Evolutionary conservation across 30 jellyfish, hydroid and myxozoan species (phyloP), one percentile per base, ranked within the genome.

Genomic region (Hydractinia symbiolongicarpus): DNA sequence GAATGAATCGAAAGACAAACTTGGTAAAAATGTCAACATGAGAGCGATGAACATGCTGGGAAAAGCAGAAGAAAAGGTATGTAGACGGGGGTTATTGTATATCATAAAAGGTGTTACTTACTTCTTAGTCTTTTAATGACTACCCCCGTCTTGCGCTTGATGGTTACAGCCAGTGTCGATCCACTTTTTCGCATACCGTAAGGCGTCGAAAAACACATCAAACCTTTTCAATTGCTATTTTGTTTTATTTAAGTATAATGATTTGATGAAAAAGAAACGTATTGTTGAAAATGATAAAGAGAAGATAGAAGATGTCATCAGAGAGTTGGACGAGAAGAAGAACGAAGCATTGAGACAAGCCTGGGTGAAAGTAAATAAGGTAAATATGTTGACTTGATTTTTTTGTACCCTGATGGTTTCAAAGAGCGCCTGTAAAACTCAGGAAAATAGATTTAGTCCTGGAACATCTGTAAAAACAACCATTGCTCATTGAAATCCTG

Each of bases 1-100:
- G 69, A 87, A 94, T 64, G 97, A 88, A 10, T 67, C 96, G 20
- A 82, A 82, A 53, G 96, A 94, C 55, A 94, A 88, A 54, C 88
- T 94, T 81, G 86, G 96, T 66, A 88, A 89, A 54, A 89, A 83
- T 57, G 96, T 94, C 79, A 94, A 94, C 89, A 88, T 86, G 95
- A 70, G 99, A 76, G 99, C 99, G 1, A 94, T 94, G 99, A 85
- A 84, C 56, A 88, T 88, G 97, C 88, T 94, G 51, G 97, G 96
- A 40, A 86, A 94, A 79, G 99, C 99, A 21, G 99, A 94, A 72
- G 99, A 94, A 60, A 88, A 88, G 95, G 99, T 90, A 52, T 3
- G 69, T 58, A 16, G 69, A 58, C 17, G 69, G 69, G 69, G 19
- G 19, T 58, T 13, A 13, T 58, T 58, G 1, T 58, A 1, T 68